A percentile compares a stretch with the other conserved stretches of the same genome.
Evolutionary conservation across 2,888 invertebrate species (phyloP).

Genomic region (Eristalinus aeneus): DNA sequence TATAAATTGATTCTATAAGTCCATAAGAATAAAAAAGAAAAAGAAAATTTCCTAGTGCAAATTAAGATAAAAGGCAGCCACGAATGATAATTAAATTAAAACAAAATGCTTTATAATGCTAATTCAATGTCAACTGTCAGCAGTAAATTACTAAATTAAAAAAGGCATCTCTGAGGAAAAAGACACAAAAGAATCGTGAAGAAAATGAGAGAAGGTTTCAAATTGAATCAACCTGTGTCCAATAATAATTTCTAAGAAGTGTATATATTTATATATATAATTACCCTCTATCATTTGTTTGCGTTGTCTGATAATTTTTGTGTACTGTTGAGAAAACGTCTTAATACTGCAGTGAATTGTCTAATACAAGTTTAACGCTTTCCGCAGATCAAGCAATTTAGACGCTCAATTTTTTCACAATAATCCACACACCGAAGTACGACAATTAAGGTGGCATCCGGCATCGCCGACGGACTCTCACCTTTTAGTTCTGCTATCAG

Average conservation of each 20-base stretch:
- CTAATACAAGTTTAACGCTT: constrained; percentile 1
- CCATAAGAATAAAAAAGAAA: constrained; percentile 9
- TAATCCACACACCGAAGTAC: constrained; percentile 85
- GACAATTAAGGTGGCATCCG: constrained; percentile 93
- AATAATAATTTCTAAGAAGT: not conserved
- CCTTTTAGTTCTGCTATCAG: constrained; percentile 90
- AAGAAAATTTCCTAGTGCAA: not conserved
- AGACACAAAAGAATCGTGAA: constrained; percentile 4
- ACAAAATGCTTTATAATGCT: constrained; percentile 60
- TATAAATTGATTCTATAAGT: constrained; percentile 35
- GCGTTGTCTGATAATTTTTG: too few relatives aligned
- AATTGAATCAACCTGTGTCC: not conserved
- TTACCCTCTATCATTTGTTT: too few relatives aligned
- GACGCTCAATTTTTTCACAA: constrained; percentile 88
- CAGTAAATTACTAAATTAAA: constrained; percentile 60
- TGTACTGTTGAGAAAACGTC: too few relatives aligned
- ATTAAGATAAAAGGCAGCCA: constrained; percentile 6
- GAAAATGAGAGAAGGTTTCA: constrained; percentile 7
- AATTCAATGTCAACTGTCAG: constrained; percentile 58
- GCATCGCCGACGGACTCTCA: constrained; percentile 89
- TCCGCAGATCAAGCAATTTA: constrained; percentile 83
- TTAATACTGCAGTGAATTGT: not conserved
- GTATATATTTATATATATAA: not conserved
- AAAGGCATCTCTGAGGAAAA: constrained; percentile 7
- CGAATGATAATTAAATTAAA: constrained; percentile 45